A percentile compares a stretch with the other conserved stretches of the same genome.
Conservation (phyloP, 2,113 vertebrate genomes). For the Bubo scandiacus region DNA sequence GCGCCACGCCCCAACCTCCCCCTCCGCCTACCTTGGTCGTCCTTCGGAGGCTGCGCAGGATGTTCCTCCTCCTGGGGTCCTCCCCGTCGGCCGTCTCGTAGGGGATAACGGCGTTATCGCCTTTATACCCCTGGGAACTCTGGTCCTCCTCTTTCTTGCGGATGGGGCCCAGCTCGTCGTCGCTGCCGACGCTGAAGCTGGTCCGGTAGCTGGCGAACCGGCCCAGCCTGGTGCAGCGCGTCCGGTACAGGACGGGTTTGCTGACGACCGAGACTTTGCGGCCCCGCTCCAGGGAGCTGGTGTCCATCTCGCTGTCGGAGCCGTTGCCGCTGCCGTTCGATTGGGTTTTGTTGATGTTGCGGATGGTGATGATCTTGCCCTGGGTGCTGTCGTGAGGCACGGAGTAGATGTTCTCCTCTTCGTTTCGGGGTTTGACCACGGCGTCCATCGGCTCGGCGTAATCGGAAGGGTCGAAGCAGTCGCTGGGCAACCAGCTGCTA, state of each 20-base stretch:
- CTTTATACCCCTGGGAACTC: constrained; percentile 79
- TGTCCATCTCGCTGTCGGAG: constrained; percentile 94
- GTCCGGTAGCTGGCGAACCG: constrained; percentile 89
- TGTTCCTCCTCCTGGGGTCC: constrained; percentile 88
- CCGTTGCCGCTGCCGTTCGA: constrained; percentile 90
- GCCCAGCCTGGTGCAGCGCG: constrained; percentile 86
- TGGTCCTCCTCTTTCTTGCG: constrained; percentile 86
- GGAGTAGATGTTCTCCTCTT: constrained; percentile 95
- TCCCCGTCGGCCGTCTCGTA: constrained; percentile 80
- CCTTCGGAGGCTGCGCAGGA: constrained; percentile 88
- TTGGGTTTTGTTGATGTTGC: constrained; percentile 91
- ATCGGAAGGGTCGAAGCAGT: constrained; percentile 93
- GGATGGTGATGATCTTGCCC: constrained; percentile 96
- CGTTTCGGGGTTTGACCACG: constrained; percentile 85
- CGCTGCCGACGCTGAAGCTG: constrained; percentile 89
- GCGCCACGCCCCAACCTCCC: rapidly evolving
- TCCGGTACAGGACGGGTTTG: constrained; percentile 88
- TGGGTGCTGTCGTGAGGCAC: constrained; percentile 97
- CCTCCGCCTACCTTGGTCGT: constrained; percentile 82
- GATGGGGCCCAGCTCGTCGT: constrained; percentile 87
- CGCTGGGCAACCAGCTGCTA: constrained; percentile 81
- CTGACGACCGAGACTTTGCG: constrained; percentile 76
- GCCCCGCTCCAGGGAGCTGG: constrained; percentile 87
- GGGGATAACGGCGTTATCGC: constrained; percentile 85
- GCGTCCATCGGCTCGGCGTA: constrained; percentile 96